Evolutionary conservation across 2,113 vertebrate species (phyloP).

Genomic region (Cephalopholis sonnerati): DNA sequence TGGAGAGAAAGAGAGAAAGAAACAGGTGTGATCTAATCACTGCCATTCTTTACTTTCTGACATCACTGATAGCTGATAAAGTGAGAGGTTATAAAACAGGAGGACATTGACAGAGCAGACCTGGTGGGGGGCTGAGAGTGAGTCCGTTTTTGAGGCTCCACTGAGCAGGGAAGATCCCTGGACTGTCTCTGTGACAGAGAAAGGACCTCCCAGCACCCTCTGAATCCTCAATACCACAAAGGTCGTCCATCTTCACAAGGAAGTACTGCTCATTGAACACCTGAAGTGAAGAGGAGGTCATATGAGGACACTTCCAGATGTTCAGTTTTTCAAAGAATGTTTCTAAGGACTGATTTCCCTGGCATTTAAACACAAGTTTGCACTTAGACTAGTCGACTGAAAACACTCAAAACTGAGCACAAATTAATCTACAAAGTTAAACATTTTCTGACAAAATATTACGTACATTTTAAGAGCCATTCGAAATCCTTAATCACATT

Average conservation of each 20-base stretch:
- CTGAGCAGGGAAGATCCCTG: constrained; percentile 90
- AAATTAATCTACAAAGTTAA: too few species aligned
- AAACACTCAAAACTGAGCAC: too few species aligned
- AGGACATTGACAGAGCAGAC: constrained; percentile 72
- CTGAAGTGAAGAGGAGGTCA: constrained; percentile 72
- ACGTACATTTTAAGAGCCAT: too few species aligned
- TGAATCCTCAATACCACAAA: constrained; percentile 84
- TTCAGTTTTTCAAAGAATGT: neutral
- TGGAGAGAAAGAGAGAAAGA: neutral
- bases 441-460: too few species aligned
- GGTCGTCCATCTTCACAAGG: constrained; percentile 92
- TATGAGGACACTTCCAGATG: neutral
- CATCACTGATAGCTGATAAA: neutral
- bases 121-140: constrained; percentile 90
- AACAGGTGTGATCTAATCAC: neutral
- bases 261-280: constrained; percentile 93
- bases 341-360: too few species aligned
- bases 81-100: neutral
- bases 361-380: too few species aligned
- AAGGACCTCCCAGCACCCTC: constrained; percentile 84
- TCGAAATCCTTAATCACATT: too few species aligned
- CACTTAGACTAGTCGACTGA: too few species aligned
- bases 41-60: neutral
- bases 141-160: constrained; percentile 96
- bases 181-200: constrained; percentile 84